Evolutionary conservation across 2,888 invertebrate species (phyloP), one percentile per base, ranked within the genome.

Genomic region (Hedychridium roseum): DNA sequence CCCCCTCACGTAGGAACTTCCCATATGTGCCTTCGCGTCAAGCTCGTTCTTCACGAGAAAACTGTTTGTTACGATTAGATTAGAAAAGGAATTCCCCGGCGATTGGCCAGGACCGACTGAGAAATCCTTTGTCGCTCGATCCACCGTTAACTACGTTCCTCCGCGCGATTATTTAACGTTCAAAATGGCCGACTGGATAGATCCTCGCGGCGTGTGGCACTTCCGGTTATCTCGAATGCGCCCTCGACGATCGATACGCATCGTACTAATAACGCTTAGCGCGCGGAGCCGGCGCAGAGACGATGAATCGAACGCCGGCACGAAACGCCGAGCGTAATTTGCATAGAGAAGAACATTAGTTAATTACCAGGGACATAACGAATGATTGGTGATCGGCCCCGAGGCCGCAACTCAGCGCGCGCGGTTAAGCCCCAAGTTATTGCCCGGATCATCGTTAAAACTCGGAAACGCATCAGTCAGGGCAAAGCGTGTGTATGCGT

Each of bases 381-480:
- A 71, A 74, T 77, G 78, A 78, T 78, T 77, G 77, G 78, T 78
- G 76, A 73, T 73, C 67, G 68, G 59, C 61, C 57, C 34, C 50
- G 46, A 44, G n/a, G 61, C 67, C 68, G 70, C 76, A 75, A 74
- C 65, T 74, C 73, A 73, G n/a, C 72, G 64, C 57, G 36, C 57
- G 53, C 49, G 59, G 65, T 66, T 77, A 76, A 78, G 73, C 74
- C 67, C 65, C 61, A 68, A 78, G 74, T 78, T 78, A 78, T 77
- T 75, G 76, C 72, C 60, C 38, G 76, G 78, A 78, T 78, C 76
- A 78, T 75, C 74, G 76, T 76, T 77, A 76, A 78, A 76, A 76
- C 70, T 74, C 66, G 69, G n/a, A 70, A 69, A 73, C 68, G 70
- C 69, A 76, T 75, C 76, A 71, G 73, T 72, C 74, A 73, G 61